phyloP scores from a whole-genome alignment of 2,888 invertebrate genomes.

The Craniophora ligustri region DNA sequence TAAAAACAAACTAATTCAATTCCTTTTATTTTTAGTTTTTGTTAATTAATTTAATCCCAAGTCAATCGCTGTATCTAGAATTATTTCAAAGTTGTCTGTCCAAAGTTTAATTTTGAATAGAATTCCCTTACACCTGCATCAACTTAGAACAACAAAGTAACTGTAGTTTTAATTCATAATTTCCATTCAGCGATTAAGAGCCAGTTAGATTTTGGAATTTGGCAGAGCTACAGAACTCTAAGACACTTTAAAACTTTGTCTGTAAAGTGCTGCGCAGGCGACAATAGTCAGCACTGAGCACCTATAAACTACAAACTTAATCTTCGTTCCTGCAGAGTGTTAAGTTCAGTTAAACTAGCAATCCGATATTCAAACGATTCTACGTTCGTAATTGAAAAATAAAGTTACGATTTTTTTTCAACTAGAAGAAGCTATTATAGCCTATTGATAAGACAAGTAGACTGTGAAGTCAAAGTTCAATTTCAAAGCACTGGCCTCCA shows the following conservation, averaged over 20 bases:
- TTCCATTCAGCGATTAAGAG: conserved; percentile 11
- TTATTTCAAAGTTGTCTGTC: too few species aligned
- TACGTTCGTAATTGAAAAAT: conserved; percentile 9
- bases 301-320: conserved; percentile 27
- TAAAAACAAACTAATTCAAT: too few species aligned
- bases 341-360: conserved; percentile 16
- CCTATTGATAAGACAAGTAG: too few species aligned
- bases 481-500: too few species aligned
- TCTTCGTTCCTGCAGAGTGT: conserved; percentile 18
- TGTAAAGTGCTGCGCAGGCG: conserved; percentile 15
- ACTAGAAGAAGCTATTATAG: too few species aligned
- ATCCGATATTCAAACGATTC: conserved; percentile 11
- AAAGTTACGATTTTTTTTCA: background rate
- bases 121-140: background rate
- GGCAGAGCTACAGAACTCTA: conserved; percentile 9
- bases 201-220: conserved; percentile 16
- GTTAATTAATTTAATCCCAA: too few species aligned
- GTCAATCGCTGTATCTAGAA: too few species aligned
- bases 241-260: conserved; percentile 27
- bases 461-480: too few species aligned
- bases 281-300: conserved; percentile 18
- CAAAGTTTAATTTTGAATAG: too few species aligned
- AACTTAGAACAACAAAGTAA: background rate
- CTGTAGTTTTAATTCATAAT: conserved; percentile 7
- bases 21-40: too few species aligned